Base-by-base conservation (phyloP, 2,113 vertebrate species). In the Cyanistes caeruleus region DNA sequence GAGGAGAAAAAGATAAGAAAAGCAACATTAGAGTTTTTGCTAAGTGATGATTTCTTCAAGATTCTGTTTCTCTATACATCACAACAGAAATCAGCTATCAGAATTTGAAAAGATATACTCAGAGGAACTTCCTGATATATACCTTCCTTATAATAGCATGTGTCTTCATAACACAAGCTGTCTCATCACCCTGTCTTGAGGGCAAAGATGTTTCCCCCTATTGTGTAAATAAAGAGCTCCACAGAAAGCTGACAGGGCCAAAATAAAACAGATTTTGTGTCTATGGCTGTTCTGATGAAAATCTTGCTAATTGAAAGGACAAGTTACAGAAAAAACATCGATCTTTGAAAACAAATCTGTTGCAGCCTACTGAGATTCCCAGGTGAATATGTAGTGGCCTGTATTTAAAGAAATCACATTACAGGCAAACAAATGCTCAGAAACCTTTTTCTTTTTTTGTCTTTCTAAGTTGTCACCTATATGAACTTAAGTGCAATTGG, bases 261-360 rank as follows among this genome's bases (percentile, higher is more conserved):
- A 68, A 95, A 93, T 44, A 90, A 81, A 93, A 75, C 80, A 72
- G 30, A 55, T 90, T 95, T 70, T 91, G 19, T 84, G 64, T 90
- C 60, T 82, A 2, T n/a, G 59, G 48, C 33, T 49, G 19, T 80
- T 95, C 59, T 52, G 52, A 77, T 90, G 56, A 87, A 95, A 92
- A 91, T 89, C 86, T 95, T 24, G 33, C 35, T 81, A 59, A 90
- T 56, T 89, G 64, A 78, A 92, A 94, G 43, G 55, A 83, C 49
- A 53, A 76, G 49, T 90, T 88, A 58, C 18, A 55, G 59, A 60
- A 72, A 35, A 84, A 68, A 14, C 0, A 0, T 35, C 2, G 1
- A 8, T 64, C 20, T 59, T 80, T 53, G 16, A 10, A 59, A 79
- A 58, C 39, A 77, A 85, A 56, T 49, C 51, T 89, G 5, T 88